Evolutionary conservation across 1,140 invertebrate genomes (phyloP).

Genomic region (Trypoxylus dichotomus): DNA sequence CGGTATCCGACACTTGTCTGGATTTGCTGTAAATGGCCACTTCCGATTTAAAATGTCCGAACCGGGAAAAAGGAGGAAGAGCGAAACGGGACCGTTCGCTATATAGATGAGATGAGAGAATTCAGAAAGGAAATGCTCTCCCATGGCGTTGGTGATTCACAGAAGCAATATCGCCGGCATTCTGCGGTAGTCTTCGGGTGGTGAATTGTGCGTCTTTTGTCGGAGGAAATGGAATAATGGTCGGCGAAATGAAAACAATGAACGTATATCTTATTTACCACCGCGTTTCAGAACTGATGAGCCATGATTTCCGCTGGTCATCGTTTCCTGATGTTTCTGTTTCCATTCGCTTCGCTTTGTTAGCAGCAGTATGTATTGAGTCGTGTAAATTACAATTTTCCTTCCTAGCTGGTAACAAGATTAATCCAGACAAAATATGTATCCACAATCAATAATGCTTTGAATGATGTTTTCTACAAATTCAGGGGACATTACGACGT

Average conservation of each 20-base stretch:
- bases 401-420: background rate
- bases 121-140: conserved; percentile 40
- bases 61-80: background rate
- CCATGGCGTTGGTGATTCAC: conserved; percentile 39
- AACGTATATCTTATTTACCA: conserved; percentile 44
- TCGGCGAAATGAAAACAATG: conserved; percentile 41
- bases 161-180: background rate
- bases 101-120: background rate
- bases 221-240: conserved; percentile 45
- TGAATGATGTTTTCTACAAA: too few relatives aligned
- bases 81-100: background rate
- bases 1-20: conserved; percentile 47
- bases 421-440: too few relatives aligned
- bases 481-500: too few relatives aligned
- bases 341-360: background rate
- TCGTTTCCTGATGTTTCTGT: background rate
- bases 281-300: conserved; percentile 37
- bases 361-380: background rate
- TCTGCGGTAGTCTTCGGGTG: background rate
- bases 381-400: conserved; percentile 4
- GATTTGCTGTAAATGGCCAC: conserved; percentile 44
- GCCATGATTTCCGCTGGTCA: conserved; percentile 38
- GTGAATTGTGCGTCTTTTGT: conserved; percentile 31
- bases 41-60: conserved; percentile 49
- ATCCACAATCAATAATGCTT: too few relatives aligned